These are phyloP conservation scores for Diabrotica virgifera DNA, from an alignment of 1,140 invertebrate genomes.

Conservation along the genomic window DNA sequence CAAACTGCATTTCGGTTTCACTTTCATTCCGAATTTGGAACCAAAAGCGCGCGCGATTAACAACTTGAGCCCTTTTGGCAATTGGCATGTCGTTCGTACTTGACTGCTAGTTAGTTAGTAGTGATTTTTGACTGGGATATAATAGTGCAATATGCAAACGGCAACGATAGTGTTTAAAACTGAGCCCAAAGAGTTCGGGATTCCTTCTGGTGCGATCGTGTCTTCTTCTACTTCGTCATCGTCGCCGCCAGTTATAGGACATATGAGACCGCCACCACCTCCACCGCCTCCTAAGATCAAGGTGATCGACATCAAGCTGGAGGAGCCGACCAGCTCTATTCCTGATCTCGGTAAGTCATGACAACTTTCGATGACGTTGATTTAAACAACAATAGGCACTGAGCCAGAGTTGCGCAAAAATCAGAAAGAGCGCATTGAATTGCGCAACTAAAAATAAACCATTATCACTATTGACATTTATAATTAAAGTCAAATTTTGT, in stretches of 20 bases:
- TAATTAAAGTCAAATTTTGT: too few species aligned
- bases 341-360: slow-evolving; percentile 72
- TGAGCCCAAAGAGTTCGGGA: slow-evolving; percentile 42
- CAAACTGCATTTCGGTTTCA: slow-evolving; percentile 41
- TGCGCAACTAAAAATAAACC: too few species aligned
- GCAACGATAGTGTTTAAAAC: slow-evolving; percentile 45
- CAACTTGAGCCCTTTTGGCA: slow-evolving; percentile 9
- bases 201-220: slow-evolving; percentile 38
- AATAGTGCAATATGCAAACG: slow-evolving; percentile 38
- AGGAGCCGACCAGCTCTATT: slow-evolving; percentile 80
- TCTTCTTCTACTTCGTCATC: slow-evolving; percentile 44
- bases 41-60: slow-evolving; percentile 12
- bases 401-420: too few species aligned
- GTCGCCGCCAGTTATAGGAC: slow-evolving; percentile 32
- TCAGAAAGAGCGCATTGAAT: too few species aligned
- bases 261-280: slow-evolving; percentile 55
- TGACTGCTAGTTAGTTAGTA: too few species aligned
- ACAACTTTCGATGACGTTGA: too few species aligned
- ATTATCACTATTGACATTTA: too few species aligned
- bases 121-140: slow-evolving; percentile 3
- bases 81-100: too few species aligned
- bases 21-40: slow-evolving; percentile 45
- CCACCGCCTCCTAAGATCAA: slow-evolving; percentile 53
- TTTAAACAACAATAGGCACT: too few species aligned
- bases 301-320: slow-evolving; percentile 46